Base-by-base conservation (phyloP, 2,797 vertebrate genomes). In the Percopsis omiscomaycus region DNA sequence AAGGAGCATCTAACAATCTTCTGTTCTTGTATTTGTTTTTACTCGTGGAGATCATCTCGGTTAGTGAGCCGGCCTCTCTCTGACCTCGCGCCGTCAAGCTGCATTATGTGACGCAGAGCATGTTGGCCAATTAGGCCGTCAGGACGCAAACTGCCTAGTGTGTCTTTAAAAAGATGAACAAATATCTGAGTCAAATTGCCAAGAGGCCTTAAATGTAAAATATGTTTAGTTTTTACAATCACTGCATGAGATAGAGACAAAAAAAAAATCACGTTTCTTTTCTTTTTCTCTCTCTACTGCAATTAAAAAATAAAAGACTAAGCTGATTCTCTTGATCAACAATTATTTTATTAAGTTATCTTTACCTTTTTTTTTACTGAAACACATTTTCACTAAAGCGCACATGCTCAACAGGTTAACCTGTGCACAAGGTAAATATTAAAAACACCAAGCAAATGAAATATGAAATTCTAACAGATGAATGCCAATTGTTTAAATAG, bases 401-500 rank as follows among this genome's bases (percentile, higher is more conserved):
- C 90, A 91, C 94, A 95, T 94, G 93, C 93, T 95, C 92, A 92
- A 94, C 91, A 92, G 88, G 90, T 92, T 92, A 91, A 94, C 91
- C 91, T 93, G 93, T 94, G 92, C 89, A 95, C 93, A 94, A 85
- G 92, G 90, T 92, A 91, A 93, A 93, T 88, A 89, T 87, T 90
- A 93, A 93, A 94, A 94, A 94, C 91, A 94, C 91, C 92, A 95
- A 96, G 92, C 93, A 92, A 93, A 94, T 90, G 76, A 94, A 37
- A 88, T 87, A 91, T 82, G 92, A 91, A 93, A 93, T 89, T 91
- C 94, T 93, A 95, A 91, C 84, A 89, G 88, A 92, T 86, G 89
- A 87, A 92, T 37, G 89, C 90, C 89, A 91, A 92, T 94, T 86
- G 84, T 90, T 95, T 97, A 96, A 98, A 98, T 98, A 97, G 93